phyloP scores from a whole-genome alignment of 2,888 invertebrate genomes.

The Hermodice carunculata region DNA sequence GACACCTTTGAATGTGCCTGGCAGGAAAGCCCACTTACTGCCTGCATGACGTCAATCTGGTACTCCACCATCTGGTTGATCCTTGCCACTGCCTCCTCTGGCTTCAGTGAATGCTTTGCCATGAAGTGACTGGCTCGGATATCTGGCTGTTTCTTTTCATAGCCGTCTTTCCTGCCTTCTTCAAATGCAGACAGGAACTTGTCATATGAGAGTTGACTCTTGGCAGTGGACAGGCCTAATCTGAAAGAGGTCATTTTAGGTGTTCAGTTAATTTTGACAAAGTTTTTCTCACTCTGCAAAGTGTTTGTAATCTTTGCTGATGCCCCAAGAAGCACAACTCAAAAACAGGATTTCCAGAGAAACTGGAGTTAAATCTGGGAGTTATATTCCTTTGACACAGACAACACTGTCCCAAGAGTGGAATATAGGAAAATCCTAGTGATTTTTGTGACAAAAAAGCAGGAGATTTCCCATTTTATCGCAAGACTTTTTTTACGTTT shows the following conservation, averaged over 20 bases:
- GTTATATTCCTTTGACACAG: too few relatives aligned
- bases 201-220: conserved; percentile 56
- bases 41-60: conserved; percentile 55
- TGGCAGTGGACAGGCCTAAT: conserved; percentile 52
- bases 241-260: conserved; percentile 46
- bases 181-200: conserved; percentile 65
- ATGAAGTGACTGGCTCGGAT: background rate
- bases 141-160: conserved; percentile 38
- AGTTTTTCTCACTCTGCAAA: too few relatives aligned
- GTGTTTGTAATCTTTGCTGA: too few relatives aligned
- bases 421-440: too few relatives aligned
- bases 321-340: too few relatives aligned
- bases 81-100: conserved; percentile 54
- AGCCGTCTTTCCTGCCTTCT: conserved; percentile 61
- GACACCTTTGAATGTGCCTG: too few relatives aligned
- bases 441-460: too few relatives aligned
- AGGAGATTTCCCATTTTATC: too few relatives aligned
- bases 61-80: conserved; percentile 49
- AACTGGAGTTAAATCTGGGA: too few relatives aligned
- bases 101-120: conserved; percentile 40
- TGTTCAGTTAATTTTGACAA: background rate
- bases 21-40: conserved; percentile 42
- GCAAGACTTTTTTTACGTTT: too few relatives aligned
- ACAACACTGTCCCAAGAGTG: too few relatives aligned
- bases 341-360: too few relatives aligned